Evolutionary conservation across 2,888 invertebrate genomes (phyloP).

Genomic region (Ophioninae sp.): DNA sequence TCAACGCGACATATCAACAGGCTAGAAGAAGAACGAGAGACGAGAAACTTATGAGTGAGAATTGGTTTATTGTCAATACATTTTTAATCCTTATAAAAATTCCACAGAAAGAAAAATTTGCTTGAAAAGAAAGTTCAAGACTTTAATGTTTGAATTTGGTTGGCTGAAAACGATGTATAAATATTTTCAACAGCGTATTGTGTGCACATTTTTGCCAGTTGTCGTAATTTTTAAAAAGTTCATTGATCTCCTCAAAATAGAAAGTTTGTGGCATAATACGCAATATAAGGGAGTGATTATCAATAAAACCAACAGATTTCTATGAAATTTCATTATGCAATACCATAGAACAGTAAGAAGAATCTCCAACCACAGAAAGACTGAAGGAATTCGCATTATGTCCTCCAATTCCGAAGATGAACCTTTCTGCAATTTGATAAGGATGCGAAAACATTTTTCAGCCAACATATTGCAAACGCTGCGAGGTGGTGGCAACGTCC

Average conservation of each 20-base stretch:
- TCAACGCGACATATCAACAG: conserved; percentile 97
- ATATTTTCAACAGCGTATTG: no score
- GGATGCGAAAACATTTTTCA: conserved; percentile 75
- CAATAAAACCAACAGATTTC: no score
- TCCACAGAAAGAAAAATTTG: neutral
- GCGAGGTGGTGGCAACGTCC: conserved; percentile 96
- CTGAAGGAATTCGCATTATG: neutral
- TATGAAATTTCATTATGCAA: no score
- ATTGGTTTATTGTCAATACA: neutral
- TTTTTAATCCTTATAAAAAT: neutral
- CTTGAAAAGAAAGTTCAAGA: no score
- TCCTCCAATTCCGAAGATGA: neutral
- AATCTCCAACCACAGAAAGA: neutral
- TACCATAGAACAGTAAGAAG: no score
- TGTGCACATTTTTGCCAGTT: no score
- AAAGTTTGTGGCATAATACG: no score
- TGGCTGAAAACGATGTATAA: no score
- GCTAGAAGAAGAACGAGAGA: conserved; percentile 94
- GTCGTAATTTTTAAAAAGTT: no score
- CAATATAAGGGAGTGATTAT: no score
- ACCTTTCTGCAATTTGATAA: neutral
- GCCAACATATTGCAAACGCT: conserved; percentile 97
- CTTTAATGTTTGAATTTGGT: no score
- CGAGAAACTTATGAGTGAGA: conserved; percentile 96
- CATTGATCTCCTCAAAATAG: no score